Conservation (phyloP, 1,140 invertebrate species). For the Papilio machaon region DNA sequence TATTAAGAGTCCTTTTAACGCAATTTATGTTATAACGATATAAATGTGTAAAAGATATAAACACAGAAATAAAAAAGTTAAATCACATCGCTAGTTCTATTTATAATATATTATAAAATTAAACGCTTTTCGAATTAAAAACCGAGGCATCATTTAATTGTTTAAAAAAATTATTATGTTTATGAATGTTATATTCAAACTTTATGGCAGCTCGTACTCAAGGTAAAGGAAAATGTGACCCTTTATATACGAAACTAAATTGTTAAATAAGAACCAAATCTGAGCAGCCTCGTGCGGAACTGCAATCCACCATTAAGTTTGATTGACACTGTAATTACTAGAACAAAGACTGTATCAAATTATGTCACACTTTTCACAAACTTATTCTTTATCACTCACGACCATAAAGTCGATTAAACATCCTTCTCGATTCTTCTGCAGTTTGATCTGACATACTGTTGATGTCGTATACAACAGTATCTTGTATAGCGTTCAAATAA, state of each 20-base stretch:
- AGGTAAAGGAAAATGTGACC: no score
- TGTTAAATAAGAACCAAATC: no score
- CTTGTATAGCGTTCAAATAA: conserved; percentile 26
- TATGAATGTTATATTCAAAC: neutral
- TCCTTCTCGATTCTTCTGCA: conserved; percentile 20
- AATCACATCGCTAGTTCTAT: no score
- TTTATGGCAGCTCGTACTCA: neutral
- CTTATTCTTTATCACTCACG: neutral
- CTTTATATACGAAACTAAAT: no score
- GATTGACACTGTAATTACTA: neutral
- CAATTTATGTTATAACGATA: neutral
- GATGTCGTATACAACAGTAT: conserved; percentile 2
- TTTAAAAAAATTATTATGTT: no score
- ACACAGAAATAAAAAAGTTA: neutral
- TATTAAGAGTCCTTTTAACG: neutral
- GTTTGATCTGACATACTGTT: conserved; percentile 29
- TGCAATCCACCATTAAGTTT: neutral
- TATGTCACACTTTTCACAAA: neutral
- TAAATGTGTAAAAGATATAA: neutral
- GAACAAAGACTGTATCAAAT: neutral
- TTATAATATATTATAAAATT: no score
- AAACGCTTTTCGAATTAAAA: no score
- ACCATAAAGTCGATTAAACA: conserved; percentile 15
- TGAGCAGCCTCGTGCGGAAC: neutral
- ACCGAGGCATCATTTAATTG: no score